phyloP scores from a whole-genome alignment of 2,113 vertebrate genomes.

The Corythornis vintsioides region DNA sequence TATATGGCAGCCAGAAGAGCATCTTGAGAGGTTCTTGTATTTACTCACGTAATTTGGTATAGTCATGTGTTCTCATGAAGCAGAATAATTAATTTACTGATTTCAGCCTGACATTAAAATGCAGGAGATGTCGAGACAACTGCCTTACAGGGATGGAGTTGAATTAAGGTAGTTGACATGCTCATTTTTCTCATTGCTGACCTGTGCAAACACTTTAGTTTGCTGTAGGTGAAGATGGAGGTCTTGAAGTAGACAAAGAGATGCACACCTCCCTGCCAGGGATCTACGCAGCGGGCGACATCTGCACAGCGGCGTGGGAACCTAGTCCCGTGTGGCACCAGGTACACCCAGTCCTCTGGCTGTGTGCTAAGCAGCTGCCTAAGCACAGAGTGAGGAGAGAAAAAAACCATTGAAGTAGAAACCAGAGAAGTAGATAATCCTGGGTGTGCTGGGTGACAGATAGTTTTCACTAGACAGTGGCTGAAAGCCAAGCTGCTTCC shows the following conservation, averaged over 20 bases:
- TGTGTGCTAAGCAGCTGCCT: neutral
- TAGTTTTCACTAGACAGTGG: neutral
- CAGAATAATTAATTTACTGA: neutral
- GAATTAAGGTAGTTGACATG: neutral
- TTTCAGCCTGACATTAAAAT: neutral
- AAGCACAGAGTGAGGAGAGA: neutral
- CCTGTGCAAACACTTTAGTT: constrained; percentile 76
- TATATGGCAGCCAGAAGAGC: neutral
- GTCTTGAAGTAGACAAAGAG: constrained; percentile 84
- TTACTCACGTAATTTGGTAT: neutral
- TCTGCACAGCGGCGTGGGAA: constrained; percentile 88
- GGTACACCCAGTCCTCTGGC: constrained; percentile 56
- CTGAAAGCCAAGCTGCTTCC: neutral
- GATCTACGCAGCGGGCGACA: constrained; percentile 91
- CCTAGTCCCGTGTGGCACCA: constrained; percentile 90
- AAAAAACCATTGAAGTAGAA: neutral
- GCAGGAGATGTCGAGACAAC: neutral
- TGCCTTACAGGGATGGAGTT: neutral
- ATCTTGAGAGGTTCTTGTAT: neutral
- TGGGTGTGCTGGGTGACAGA: neutral
- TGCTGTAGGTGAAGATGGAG: constrained; percentile 83
- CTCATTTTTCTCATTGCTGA: neutral
- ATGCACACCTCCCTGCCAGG: constrained; percentile 88
- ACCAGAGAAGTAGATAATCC: neutral
- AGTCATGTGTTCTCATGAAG: neutral